Conservation (phyloP, 2,888 invertebrate genomes). For the Caprella mutica region DNA sequence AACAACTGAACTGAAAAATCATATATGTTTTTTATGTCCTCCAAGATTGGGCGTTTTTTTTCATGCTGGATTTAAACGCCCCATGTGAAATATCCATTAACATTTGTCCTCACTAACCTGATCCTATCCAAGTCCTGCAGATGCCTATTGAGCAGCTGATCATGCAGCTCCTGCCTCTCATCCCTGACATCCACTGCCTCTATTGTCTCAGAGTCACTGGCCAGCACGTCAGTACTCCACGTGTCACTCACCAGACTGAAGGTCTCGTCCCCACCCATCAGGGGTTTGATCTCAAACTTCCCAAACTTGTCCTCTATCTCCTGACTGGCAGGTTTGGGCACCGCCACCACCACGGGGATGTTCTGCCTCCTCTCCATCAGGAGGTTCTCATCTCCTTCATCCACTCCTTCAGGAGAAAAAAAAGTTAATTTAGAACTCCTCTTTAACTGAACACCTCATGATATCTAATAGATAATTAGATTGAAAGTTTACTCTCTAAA, state of each 20-base stretch:
- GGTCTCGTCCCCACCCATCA: slow-evolving; percentile 66
- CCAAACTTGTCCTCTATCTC: slow-evolving; percentile 98
- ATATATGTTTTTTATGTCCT: too few species aligned
- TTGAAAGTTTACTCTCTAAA: too few species aligned
- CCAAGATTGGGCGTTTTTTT: too few species aligned
- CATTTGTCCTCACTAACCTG: neutral
- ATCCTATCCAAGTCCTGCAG: slow-evolving; percentile 24
- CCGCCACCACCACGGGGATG: slow-evolving; percentile 18
- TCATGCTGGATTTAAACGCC: too few species aligned
- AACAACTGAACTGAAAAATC: too few species aligned
- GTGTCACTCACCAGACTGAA: slow-evolving; percentile 95
- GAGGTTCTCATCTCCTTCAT: slow-evolving; percentile 24
- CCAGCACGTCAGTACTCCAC: slow-evolving; percentile 96
- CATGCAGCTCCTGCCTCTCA: slow-evolving; percentile 5
- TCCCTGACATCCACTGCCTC: slow-evolving; percentile 57
- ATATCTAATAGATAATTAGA: too few species aligned
- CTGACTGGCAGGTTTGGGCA: slow-evolving; percentile 41
- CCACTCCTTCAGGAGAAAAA: too few species aligned
- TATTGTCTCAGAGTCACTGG: slow-evolving; percentile 88
- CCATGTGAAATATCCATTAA: too few species aligned
- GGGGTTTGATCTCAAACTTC: slow-evolving; percentile 83
- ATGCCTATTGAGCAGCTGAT: slow-evolving; percentile 24
- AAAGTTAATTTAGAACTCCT: too few species aligned
- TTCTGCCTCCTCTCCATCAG: slow-evolving; percentile 12
- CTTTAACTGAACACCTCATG: too few species aligned